Evolutionary conservation across 2,113 vertebrate species (phyloP).

Genomic region (Sinocyclocheilus rhinocerous): DNA sequence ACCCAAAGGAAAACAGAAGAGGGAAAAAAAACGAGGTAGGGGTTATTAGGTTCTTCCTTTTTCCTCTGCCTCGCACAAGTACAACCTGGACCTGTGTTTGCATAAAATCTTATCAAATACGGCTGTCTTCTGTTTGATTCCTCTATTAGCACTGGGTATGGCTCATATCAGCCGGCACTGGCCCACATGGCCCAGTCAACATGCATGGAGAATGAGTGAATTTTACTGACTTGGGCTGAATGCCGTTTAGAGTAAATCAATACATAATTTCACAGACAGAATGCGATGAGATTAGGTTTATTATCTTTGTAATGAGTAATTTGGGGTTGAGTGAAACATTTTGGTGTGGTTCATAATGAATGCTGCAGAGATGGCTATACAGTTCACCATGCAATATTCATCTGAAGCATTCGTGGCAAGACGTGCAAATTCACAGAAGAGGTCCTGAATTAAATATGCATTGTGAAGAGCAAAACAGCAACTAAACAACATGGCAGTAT

Average conservation of each 20-base stretch:
- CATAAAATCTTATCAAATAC: constrained; percentile 57
- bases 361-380: constrained; percentile 7
- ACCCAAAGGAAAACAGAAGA: constrained; percentile 65
- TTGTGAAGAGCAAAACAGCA: constrained; percentile 31
- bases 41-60: constrained; percentile 54
- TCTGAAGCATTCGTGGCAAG: constrained; percentile 20
- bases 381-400: constrained; percentile 35
- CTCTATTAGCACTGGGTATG: constrained; percentile 52
- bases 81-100: constrained; percentile 60
- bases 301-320: constrained; percentile 60
- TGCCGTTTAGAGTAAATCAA: constrained; percentile 53
- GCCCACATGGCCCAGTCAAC: constrained; percentile 39
- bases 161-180: constrained; percentile 45
- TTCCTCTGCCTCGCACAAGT: constrained; percentile 41
- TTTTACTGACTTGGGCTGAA: constrained; percentile 32
- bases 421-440: not conserved
- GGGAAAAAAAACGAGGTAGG: constrained; percentile 54
- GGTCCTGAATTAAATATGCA: constrained; percentile 45
- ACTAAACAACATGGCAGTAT: constrained; percentile 13
- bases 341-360: constrained; percentile 23
- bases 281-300: constrained; percentile 54
- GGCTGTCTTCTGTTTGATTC: constrained; percentile 60
- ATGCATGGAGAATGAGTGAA: constrained; percentile 42
- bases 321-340: constrained; percentile 44
- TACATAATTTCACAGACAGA: constrained; percentile 59